These are phyloP conservation scores for Acipenser oxyrinchus DNA, from an alignment of 2,797 vertebrate genomes.

Conservation along the genomic window DNA sequence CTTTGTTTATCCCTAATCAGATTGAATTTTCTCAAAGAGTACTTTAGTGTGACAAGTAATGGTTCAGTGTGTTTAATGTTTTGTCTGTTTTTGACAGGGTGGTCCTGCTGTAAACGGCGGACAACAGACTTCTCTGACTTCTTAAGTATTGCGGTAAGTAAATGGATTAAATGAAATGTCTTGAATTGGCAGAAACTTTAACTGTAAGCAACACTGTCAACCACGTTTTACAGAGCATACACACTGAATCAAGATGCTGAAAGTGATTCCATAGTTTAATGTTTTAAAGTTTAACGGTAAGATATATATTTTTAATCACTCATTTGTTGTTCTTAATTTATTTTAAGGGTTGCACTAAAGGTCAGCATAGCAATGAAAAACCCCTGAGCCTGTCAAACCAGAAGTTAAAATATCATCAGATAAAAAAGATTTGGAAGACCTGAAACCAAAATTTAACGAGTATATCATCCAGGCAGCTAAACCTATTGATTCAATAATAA, in stretches of 20 bases:
- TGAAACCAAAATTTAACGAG: constrained; percentile 63
- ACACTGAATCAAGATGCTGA: too few species aligned
- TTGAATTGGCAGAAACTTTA: not conserved
- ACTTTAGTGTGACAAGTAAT: too few species aligned
- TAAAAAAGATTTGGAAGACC: constrained; percentile 61
- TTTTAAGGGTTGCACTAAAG: constrained; percentile 88
- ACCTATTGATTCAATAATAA: constrained; percentile 76
- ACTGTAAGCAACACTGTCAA: too few species aligned
- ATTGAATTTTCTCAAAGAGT: too few species aligned
- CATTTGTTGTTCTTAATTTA: not conserved
- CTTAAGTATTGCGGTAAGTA: constrained; percentile 85
- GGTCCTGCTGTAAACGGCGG: constrained; percentile 95
- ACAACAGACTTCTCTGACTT: constrained; percentile 98
- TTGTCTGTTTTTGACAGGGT: constrained; percentile 60
- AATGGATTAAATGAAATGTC: not conserved
- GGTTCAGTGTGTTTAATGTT: not conserved
- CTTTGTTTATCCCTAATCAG: too few species aligned
- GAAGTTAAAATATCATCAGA: constrained; percentile 80
- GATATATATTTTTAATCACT: not conserved
- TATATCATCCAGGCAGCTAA: constrained; percentile 76
- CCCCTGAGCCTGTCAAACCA: constrained; percentile 91
- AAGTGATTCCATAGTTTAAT: too few species aligned
- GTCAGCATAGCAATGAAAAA: constrained; percentile 85
- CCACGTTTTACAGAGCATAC: too few species aligned
- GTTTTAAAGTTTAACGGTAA: too few species aligned